phyloP scores from a whole-genome alignment of 2,888 invertebrate genomes.

The Drosophila putrida region DNA sequence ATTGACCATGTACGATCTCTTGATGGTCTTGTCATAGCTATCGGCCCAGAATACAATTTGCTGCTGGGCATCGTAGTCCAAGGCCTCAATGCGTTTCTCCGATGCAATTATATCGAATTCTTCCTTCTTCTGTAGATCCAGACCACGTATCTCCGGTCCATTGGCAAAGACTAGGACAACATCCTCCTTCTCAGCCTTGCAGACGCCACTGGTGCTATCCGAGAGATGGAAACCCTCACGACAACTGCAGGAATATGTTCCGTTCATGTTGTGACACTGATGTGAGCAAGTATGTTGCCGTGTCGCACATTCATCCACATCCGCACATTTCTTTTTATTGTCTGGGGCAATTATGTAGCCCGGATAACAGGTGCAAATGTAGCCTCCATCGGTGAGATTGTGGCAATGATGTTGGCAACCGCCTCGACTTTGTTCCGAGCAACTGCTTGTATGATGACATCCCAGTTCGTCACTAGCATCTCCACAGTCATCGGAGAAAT shows the following conservation, averaged over 20 bases:
- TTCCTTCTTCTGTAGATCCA: constrained; percentile 89
- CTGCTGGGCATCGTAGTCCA: constrained; percentile 94
- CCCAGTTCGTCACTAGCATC: constrained; percentile 96
- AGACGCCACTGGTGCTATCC: constrained; percentile 93
- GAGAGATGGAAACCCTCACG: constrained; percentile 92
- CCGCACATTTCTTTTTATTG: constrained; percentile 94
- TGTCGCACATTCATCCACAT: constrained; percentile 95
- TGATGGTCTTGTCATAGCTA: constrained; percentile 94
- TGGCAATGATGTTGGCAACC: constrained; percentile 97
- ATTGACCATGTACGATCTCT: constrained; percentile 95
- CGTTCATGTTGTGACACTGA: constrained; percentile 95
- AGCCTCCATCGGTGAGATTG: constrained; percentile 93
- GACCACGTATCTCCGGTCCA: constrained; percentile 94
- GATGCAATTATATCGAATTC: constrained; percentile 92
- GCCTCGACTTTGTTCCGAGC: constrained; percentile 88
- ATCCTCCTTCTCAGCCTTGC: constrained; percentile 89
- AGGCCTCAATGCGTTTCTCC: constrained; percentile 95
- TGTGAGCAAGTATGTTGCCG: constrained; percentile 97
- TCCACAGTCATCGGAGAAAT: constrained; percentile 95
- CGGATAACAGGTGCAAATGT: constrained; percentile 95
- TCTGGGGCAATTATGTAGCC: constrained; percentile 93
- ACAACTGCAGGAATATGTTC: constrained; percentile 95
- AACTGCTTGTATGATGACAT: constrained; percentile 90
- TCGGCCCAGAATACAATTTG: constrained; percentile 99
- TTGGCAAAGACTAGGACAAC: constrained; percentile 91